phyloP scores from a whole-genome alignment of 2,797 vertebrate species.

The Distichodus sexfasciatus region DNA sequence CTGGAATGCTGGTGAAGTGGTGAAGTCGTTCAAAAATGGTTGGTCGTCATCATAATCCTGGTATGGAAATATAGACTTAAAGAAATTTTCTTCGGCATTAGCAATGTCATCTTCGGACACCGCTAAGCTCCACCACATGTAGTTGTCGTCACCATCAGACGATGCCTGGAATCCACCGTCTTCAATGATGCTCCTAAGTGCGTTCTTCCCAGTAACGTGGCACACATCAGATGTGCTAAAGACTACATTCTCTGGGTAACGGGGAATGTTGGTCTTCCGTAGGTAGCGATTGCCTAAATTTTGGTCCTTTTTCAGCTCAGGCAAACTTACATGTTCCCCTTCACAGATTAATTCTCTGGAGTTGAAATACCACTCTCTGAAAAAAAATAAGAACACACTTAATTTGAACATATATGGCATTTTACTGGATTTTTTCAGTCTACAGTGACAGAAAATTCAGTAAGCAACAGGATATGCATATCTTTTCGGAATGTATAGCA shows the following conservation, averaged over 20 bases:
- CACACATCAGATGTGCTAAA: conserved; percentile 43
- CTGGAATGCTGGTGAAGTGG: conserved; percentile 60
- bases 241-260: conserved; percentile 41
- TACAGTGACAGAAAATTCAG: no score
- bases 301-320: conserved; percentile 15
- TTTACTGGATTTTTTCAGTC: no score
- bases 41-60: conserved; percentile 42
- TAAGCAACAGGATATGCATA: no score
- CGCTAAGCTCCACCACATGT: conserved; percentile 56
- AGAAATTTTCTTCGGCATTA: conserved; percentile 45
- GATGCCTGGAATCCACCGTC: conserved; percentile 23
- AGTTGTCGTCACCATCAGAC: accelerated
- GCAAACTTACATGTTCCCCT: conserved; percentile 28
- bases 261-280: not conserved
- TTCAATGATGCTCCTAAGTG: conserved; percentile 11
- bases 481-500: no score
- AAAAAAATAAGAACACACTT: not conserved
- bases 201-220: conserved; percentile 41
- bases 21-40: conserved; percentile 50
- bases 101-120: conserved; percentile 40
- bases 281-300: not conserved
- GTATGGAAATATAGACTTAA: not conserved
- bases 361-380: not conserved
- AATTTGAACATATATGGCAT: no score
- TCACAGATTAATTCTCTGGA: accelerated